These are phyloP conservation scores for Harpagoxenus sublaevis DNA, from an alignment of 2,888 invertebrate species.

Conservation along the genomic window DNA sequence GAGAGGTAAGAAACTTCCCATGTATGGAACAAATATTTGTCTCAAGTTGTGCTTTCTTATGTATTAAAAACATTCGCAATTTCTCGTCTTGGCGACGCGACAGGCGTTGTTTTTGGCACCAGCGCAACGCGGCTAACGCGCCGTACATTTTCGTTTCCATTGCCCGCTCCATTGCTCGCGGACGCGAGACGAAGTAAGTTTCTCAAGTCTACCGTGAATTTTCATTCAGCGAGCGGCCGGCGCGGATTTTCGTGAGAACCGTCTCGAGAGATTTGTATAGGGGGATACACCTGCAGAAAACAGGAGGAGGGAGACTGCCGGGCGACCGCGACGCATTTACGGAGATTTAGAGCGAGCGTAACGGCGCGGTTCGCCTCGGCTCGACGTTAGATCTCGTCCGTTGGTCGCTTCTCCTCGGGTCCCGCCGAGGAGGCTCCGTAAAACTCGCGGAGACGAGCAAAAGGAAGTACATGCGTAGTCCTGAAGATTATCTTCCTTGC, in stretches of 20 bases:
- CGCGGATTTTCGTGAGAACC: conserved; percentile 71
- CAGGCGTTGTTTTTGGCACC: conserved; percentile 34
- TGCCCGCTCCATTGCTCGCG: conserved; percentile 40
- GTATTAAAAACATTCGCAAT: not conserved
- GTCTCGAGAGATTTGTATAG: conserved; percentile 18
- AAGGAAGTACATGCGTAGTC: conserved; percentile 41
- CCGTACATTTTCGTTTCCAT: conserved; percentile 49
- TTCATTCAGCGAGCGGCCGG: conserved; percentile 47
- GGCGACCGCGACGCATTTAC: conserved; percentile 46
- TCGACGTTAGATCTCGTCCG: conserved; percentile 51
- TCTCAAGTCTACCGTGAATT: conserved; percentile 58
- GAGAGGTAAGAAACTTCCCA: not conserved
- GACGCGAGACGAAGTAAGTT: conserved; percentile 13
- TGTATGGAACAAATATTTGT: not conserved
- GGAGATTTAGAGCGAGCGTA: conserved; percentile 61
- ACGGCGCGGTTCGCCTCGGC: conserved; percentile 25
- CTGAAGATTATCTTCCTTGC: conserved; percentile 68
- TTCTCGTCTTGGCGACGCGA: conserved; percentile 24
- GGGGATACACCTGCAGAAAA: conserved; percentile 57
- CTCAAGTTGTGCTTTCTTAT: not conserved
- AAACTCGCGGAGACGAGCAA: conserved; percentile 53
- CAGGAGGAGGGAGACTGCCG: conserved; percentile 12
- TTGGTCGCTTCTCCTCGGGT: not conserved
- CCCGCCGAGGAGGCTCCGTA: conserved; percentile 44
- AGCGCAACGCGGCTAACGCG: not conserved